These are phyloP conservation scores for Metacarcinus magister DNA, from an alignment of 2,888 invertebrate species.

Conservation along the genomic window DNA sequence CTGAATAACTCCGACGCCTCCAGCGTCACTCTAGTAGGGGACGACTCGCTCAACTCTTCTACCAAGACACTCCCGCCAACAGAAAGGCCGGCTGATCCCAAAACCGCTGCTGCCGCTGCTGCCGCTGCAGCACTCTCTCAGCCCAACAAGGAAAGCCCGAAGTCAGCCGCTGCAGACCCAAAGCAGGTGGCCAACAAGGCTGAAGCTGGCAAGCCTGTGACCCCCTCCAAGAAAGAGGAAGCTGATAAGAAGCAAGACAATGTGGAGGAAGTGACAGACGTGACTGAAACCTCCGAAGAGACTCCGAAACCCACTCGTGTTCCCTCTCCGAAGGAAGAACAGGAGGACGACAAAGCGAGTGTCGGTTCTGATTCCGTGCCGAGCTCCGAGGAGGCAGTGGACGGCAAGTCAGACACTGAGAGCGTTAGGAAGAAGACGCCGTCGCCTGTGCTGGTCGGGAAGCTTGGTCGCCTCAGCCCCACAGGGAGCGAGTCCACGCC, in stretches of 20 bases:
- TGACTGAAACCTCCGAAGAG: conserved; percentile 55
- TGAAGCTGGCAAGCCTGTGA: conserved; percentile 10
- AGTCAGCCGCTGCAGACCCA: conserved; percentile 53
- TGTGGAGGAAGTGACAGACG: conserved; percentile 40
- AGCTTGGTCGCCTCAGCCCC: conserved; percentile 79
- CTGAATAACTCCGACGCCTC: conserved; percentile 76
- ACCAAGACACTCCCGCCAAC: conserved; percentile 60
- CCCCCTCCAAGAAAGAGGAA: conserved; percentile 55
- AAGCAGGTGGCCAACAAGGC: conserved; percentile 55
- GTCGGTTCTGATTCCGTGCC: conserved; percentile 78
- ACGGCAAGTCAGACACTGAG: conserved; percentile 82
- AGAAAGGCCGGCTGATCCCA: conserved; percentile 64
- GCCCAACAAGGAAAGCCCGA: conserved; percentile 50
- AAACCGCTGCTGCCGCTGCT: not conserved
- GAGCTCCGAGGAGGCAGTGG: conserved; percentile 78
- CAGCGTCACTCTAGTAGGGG: conserved; percentile 70
- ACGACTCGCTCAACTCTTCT: conserved; percentile 74
- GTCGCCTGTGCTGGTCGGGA: conserved; percentile 74
- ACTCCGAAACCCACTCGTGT: conserved; percentile 61
- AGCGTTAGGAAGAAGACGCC: conserved; percentile 82
- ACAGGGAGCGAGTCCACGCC: conserved; percentile 80
- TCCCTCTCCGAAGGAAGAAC: conserved; percentile 67
- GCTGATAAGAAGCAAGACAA: conserved; percentile 60
- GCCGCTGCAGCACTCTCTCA: conserved; percentile 54
- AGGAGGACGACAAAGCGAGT: conserved; percentile 81